Evolutionary conservation across 2,888 invertebrate genomes (phyloP), one percentile per base, ranked within the genome.

Genomic region (Caenorhabditis sp.): DNA sequence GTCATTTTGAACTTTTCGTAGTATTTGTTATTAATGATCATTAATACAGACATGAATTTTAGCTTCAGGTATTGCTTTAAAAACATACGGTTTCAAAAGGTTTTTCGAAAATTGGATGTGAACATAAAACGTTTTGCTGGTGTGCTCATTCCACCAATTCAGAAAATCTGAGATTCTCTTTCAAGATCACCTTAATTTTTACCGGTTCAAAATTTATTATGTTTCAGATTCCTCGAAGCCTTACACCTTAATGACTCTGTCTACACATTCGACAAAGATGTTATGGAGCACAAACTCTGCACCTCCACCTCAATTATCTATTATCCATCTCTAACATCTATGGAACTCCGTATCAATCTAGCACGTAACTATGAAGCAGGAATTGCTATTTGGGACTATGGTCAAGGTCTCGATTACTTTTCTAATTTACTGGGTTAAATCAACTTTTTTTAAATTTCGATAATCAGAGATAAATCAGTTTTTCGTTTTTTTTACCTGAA

Each of bases 301-400:
- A 59, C 61, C 1, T 14, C 50, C 17, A 36, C 50, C 5, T 53
- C 65, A 1, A 56, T 63, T 1, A 59, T 72, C 12, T 84, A 80
- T 58, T 87, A 76, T 63, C 86, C 86, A 20, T 77, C 85, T 8
- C 52, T 77, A 25, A 65, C 79, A 1, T 84, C 84, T 7, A 60
- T 86, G 27, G 80, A 84, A 60, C 65, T 76, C n/a, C 70, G 86
- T 1, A 75, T 84, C 25, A 70, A 80, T 23, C 63, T 87, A 60
- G 86, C 83, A 10, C 67, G 74, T 23, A 63, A 78, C n/a, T 67
- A 77, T 27, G 71, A 72, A 12, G 61, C 81, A 3, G 86, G 82
- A 12, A 68, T 85, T 36, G 85, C 81, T 12, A 81, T 86, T 56
- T 86, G 86, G 86, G 86, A 86, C 25, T 77, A 86, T 61, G 86